Evolutionary conservation across 2,113 vertebrate genomes (phyloP).

Genomic region (Phyllostomus discolor): DNA sequence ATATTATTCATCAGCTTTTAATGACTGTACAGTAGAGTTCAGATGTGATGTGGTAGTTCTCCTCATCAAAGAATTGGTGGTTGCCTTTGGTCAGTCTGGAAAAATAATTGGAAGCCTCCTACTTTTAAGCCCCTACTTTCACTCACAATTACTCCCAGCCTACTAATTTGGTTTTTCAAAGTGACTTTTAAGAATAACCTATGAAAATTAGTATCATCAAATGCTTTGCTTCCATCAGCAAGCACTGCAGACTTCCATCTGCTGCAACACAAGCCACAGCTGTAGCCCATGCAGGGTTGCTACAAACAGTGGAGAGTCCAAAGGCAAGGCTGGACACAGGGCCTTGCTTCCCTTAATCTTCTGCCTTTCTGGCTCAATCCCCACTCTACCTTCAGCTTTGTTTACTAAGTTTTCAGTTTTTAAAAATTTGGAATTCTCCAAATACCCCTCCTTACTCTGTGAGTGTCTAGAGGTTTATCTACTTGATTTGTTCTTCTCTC

Average conservation of each 20-base stretch:
- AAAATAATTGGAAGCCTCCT: not conserved
- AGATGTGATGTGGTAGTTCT: not conserved
- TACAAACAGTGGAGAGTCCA: not conserved
- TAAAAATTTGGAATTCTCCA: not conserved
- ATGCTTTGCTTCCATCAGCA: not conserved
- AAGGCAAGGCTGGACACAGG: accelerated
- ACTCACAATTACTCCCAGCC: not conserved
- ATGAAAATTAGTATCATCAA: not conserved
- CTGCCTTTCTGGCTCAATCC: not conserved
- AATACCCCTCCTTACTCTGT: not conserved
- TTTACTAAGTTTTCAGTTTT: not conserved
- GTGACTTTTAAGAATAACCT: not conserved
- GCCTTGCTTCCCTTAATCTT: not conserved
- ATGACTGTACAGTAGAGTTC: not conserved
- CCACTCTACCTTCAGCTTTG: not conserved
- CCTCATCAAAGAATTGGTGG: not conserved
- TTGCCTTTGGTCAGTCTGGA: not conserved
- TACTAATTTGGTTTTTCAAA: not conserved
- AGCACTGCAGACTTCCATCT: not conserved
- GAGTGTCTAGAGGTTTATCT: not conserved
- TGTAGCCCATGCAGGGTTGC: not conserved
- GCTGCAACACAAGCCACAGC: not conserved
- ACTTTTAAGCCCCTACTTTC: not conserved
- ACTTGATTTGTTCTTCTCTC: not conserved
- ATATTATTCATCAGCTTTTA: not conserved